These are phyloP conservation scores for Diogma glabrata DNA, from an alignment of 2,888 invertebrate species.

Conservation along the genomic window DNA sequence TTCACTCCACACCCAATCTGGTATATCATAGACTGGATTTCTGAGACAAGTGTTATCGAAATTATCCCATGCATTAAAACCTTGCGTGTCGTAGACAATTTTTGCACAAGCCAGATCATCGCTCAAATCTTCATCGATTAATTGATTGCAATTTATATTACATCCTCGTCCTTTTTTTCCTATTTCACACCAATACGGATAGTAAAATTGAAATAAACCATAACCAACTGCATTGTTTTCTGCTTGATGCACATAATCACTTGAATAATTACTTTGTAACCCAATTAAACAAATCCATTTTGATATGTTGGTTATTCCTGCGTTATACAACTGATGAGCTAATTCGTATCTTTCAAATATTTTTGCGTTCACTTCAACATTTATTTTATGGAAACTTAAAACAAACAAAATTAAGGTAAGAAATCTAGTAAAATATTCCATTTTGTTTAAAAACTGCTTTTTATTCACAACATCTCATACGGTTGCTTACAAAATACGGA, in stretches of 20 bases:
- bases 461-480: too few relatives aligned
- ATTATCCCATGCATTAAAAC: not conserved
- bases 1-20: constrained; percentile 6
- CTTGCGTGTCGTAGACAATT: not conserved
- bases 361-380: too few relatives aligned
- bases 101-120: constrained; percentile 1
- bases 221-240: not conserved
- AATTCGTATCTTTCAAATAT: not conserved
- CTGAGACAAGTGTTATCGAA: not conserved
- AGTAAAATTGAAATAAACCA: not conserved
- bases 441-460: too few relatives aligned
- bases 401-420: too few relatives aligned
- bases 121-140: constrained; percentile 1
- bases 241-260: not conserved
- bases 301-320: not conserved
- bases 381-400: too few relatives aligned
- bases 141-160: not conserved
- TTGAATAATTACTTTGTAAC: constrained; percentile 2
- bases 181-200: constrained; percentile 1
- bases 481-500: too few relatives aligned
- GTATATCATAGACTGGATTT: not conserved
- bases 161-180: not conserved
- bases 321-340: not conserved
- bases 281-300: not conserved
- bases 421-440: too few relatives aligned